Evolutionary conservation across 2,888 invertebrate genomes (phyloP).

Genomic region (Aethes cnicana): DNA sequence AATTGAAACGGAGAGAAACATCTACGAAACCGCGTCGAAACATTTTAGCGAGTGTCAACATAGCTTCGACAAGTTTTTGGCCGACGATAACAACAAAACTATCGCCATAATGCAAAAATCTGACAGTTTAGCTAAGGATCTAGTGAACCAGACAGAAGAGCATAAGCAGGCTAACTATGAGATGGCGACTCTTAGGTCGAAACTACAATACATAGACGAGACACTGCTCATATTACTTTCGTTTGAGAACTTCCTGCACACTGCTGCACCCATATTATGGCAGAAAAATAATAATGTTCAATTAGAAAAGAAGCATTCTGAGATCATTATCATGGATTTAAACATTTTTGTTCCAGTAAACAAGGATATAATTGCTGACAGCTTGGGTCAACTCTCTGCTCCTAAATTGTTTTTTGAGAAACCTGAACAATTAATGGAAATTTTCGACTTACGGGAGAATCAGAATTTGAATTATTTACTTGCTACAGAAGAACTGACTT

Average conservation of each 20-base stretch:
- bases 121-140: conserved; percentile 64
- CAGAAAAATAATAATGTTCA: conserved; percentile 57
- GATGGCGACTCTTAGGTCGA: conserved; percentile 66
- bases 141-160: conserved; percentile 64
- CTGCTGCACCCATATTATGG: conserved; percentile 71
- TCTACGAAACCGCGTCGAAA: conserved; percentile 60
- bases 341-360: conserved; percentile 61
- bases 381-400: conserved; percentile 52
- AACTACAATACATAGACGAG: conserved; percentile 71
- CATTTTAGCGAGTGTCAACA: conserved; percentile 71
- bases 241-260: conserved; percentile 70
- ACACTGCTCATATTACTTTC: conserved; percentile 67
- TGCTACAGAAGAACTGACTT: conserved; percentile 66
- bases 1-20: conserved; percentile 62
- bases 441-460: conserved; percentile 65
- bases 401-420: conserved; percentile 66
- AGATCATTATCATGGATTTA: conserved; percentile 57
- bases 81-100: conserved; percentile 73
- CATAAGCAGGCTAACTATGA: conserved; percentile 67
- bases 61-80: conserved; percentile 74
- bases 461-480: conserved; percentile 75
- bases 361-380: conserved; percentile 45
- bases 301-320: conserved; percentile 50
- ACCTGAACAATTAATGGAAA: conserved; percentile 59
- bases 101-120: conserved; percentile 73